Base-by-base conservation (phyloP, 2,113 vertebrate genomes). In the Coturnix japonica region DNA sequence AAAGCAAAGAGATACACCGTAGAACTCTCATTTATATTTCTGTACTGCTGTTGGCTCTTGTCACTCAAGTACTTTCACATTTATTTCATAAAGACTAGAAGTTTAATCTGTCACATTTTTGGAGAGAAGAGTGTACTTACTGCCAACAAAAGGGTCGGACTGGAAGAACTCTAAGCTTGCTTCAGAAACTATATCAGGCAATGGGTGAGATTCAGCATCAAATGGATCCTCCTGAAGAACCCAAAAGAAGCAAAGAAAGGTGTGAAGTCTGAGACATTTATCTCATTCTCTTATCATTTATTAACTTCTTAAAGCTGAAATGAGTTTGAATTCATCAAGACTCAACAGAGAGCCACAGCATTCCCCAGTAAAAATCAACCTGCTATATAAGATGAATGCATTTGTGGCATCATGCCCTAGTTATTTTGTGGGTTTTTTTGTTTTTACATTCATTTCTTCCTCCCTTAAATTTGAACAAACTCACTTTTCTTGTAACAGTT, bases 131-230 rank as follows among this genome's bases (percentile, higher is more conserved):
- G 39, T 84, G 56, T 84, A 98, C 99, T 98, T 98, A 99, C 99
- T 98, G 87, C 98, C 99, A 94, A 98, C 98, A 73, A 99, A 99
- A 54, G 99, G 99, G 97, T 99, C 99, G 51, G 98, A 97, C 81
- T 99, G 98, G 95, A 99, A 99, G 97, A 99, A 99, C 93, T 99
- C 98, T 96, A 99, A 97, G 75, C 96, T 98, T 84, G 95, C 57
- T 97, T 98, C 95, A 85, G 97, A 92, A 94, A 97, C 97, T 67
- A 97, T 94, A 95, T 96, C 98, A 88, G 97, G 74, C 89, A 98
- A 96, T 3, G 93, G 95, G 93, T 97, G 97, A 93, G 96, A 97
- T 91, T 99, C 98, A 85, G 96, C 91, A 91, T 98, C 98, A 96
- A 98, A 98, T 49, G 98, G 98, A 87, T 98, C 98, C 70, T 98